A percentile compares a stretch with the other conserved stretches of the same genome.
phyloP scores from a whole-genome alignment of 2,797 vertebrate species.

The Sylvilagus floridanus region DNA sequence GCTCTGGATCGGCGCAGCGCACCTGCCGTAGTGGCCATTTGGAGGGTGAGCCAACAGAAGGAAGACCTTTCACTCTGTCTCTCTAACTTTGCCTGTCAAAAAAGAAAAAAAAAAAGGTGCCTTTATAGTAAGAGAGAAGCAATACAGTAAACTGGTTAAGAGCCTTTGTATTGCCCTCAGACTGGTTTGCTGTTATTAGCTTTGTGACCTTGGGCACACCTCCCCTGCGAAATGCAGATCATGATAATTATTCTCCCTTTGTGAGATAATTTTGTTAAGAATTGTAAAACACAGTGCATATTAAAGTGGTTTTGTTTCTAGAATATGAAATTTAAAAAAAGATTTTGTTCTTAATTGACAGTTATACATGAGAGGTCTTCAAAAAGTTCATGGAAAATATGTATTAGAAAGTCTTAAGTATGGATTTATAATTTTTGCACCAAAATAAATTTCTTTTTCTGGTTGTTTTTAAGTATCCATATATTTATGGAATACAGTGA shows the following conservation, averaged over 20 bases:
- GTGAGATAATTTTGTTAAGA: neutral
- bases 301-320: constrained; percentile 52
- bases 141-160: neutral
- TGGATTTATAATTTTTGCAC: too few relatives aligned
- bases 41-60: too few relatives aligned
- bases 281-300: constrained; percentile 2
- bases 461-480: too few relatives aligned
- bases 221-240: neutral
- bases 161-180: neutral
- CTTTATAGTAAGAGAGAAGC: neutral
- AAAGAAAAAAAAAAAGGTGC: neutral
- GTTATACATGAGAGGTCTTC: neutral
- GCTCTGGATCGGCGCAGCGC: too few relatives aligned
- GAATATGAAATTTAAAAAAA: neutral
- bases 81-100: too few relatives aligned
- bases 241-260: neutral
- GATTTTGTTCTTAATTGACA: neutral
- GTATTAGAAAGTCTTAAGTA: too few relatives aligned
- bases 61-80: too few relatives aligned
- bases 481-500: neutral
- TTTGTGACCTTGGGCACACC: neutral
- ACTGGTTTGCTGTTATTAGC: neutral
- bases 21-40: too few relatives aligned
- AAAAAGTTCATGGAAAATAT: too few relatives aligned
- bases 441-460: too few relatives aligned